Percentiles rank a stretch among this genome's conserved stretches.
Conservation (phyloP, 2,113 vertebrate species). For the Megalops atlanticus region DNA sequence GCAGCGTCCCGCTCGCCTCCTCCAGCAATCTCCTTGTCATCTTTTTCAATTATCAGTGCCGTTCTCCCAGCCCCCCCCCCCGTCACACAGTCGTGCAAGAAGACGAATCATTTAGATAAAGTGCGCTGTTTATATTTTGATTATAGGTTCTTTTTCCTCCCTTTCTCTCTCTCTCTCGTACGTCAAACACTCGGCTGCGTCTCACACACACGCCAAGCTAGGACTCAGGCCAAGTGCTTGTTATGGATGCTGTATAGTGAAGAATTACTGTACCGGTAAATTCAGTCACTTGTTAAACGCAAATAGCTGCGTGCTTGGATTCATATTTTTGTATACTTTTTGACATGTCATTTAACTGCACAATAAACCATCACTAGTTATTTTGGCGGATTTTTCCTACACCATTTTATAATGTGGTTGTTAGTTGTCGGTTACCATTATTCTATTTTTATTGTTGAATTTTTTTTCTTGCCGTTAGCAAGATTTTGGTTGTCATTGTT, state of each 20-base stretch:
- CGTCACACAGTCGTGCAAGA: slow-evolving; percentile 59
- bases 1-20: slow-evolving; percentile 45
- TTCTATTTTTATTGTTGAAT: not conserved
- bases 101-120: slow-evolving; percentile 71
- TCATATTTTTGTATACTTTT: slow-evolving; percentile 30
- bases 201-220: slow-evolving; percentile 30
- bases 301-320: slow-evolving; percentile 30
- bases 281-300: slow-evolving; percentile 33
- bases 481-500: not conserved
- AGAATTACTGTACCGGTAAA: slow-evolving; percentile 44
- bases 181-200: slow-evolving; percentile 4
- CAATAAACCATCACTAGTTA: not conserved
- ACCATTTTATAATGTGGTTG: not conserved
- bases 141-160: slow-evolving; percentile 65
- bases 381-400: not conserved
- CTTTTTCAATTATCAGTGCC: slow-evolving; percentile 74
- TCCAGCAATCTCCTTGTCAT: slow-evolving; percentile 69
- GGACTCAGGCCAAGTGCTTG: slow-evolving; percentile 17
- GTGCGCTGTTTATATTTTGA: slow-evolving; percentile 72
- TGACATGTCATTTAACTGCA: slow-evolving; percentile 27
- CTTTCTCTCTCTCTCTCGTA: slow-evolving; percentile 33
- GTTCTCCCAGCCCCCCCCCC: slow-evolving; percentile 52
- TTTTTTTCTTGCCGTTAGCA: not conserved
- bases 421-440: not conserved
- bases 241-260: slow-evolving; percentile 35